Evolutionary conservation across 2,797 vertebrate species (phyloP).

Genomic region (Nannoperca obscura): DNA sequence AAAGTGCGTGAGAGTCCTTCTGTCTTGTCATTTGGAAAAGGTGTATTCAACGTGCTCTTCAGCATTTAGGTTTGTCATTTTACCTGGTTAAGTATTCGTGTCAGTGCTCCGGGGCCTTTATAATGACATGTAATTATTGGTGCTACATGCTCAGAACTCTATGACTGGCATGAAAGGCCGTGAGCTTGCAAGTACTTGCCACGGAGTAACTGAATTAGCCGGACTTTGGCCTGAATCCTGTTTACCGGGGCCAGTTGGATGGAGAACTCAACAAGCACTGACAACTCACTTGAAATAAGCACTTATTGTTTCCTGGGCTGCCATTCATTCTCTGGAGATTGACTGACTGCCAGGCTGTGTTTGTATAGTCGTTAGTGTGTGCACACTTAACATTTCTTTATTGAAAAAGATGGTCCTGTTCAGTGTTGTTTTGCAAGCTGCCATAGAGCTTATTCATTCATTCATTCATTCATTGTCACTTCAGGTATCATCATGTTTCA

Average conservation of each 20-base stretch:
- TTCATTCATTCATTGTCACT: constrained; percentile 6
- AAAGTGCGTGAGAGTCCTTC: constrained; percentile 9
- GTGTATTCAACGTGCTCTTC: neutral
- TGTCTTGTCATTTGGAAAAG: constrained; percentile 36
- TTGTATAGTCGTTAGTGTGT: constrained; percentile 50
- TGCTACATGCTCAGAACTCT: constrained; percentile 58
- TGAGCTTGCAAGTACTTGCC: constrained; percentile 67
- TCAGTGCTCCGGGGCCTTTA: constrained; percentile 36
- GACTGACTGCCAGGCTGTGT: constrained; percentile 47
- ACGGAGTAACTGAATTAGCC: constrained; percentile 45
- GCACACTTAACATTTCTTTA: constrained; percentile 35
- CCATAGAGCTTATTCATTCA: constrained; percentile 13
- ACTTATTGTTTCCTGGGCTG: constrained; percentile 65
- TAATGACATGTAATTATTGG: constrained; percentile 73
- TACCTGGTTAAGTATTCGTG: constrained; percentile 62
- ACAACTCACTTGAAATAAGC: constrained; percentile 62
- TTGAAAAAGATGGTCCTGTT: constrained; percentile 34
- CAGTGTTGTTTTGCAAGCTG: constrained; percentile 11
- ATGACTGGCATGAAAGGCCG: constrained; percentile 46
- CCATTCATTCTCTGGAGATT: constrained; percentile 57
- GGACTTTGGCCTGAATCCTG: constrained; percentile 68
- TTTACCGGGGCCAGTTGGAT: constrained; percentile 60
- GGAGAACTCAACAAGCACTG: constrained; percentile 59
- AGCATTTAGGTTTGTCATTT: constrained; percentile 44
- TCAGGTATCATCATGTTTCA: constrained; percentile 12